These are phyloP conservation scores for Fundulus diaphanus DNA, from an alignment of 2,797 vertebrate species.

Conservation along the genomic window DNA sequence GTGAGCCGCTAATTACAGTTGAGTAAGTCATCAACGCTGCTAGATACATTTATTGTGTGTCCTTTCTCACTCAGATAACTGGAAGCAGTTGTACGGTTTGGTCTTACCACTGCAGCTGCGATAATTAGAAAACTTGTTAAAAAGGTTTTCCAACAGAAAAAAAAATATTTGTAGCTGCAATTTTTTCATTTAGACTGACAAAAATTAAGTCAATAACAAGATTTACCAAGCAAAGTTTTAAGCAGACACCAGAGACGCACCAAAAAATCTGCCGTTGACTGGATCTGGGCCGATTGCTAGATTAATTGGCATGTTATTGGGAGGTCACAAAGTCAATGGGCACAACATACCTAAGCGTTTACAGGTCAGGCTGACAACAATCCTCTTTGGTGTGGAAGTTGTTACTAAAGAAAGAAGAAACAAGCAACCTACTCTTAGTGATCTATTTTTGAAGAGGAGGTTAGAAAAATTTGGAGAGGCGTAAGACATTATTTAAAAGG, in stretches of 20 bases:
- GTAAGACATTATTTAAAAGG: no score
- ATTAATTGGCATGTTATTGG: not conserved
- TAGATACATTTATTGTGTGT: slow-evolving; percentile 39
- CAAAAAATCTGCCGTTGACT: not conserved
- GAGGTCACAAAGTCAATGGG: not conserved
- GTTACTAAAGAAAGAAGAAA: not conserved
- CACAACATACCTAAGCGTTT: not conserved
- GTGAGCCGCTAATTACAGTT: slow-evolving; percentile 50
- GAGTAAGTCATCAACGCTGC: slow-evolving; percentile 54
- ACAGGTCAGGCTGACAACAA: not conserved
- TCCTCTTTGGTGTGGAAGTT: not conserved
- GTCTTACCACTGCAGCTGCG: slow-evolving; percentile 17
- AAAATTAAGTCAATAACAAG: no score
- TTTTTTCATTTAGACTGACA: not conserved
- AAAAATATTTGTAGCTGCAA: not conserved
- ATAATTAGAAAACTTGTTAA: slow-evolving; percentile 23
- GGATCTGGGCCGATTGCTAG: not conserved
- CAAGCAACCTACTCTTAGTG: not conserved
- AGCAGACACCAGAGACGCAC: not conserved
- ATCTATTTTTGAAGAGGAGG: not conserved
- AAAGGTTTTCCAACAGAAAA: slow-evolving; percentile 16
- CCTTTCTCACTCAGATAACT: slow-evolving; percentile 29
- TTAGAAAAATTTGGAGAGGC: no score
- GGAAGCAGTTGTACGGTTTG: slow-evolving; percentile 11
- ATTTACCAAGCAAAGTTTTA: not conserved